A percentile compares a stretch with the other conserved stretches of the same genome.
These are phyloP conservation scores for Ylistrum balloti DNA, from an alignment of 1,140 invertebrate species.

Conservation along the genomic window DNA sequence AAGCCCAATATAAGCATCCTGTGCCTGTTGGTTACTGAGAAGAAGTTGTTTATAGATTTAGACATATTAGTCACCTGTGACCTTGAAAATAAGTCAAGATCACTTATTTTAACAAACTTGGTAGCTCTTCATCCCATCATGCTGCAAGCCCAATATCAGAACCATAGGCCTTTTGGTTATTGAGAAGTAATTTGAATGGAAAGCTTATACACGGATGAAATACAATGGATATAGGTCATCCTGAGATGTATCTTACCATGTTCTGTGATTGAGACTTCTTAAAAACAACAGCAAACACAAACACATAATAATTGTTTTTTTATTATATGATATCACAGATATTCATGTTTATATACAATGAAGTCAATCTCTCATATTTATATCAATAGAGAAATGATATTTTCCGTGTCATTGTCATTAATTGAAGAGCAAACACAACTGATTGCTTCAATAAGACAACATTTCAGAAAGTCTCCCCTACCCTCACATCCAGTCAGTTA, in stretches of 20 bases:
- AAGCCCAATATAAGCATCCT: too few species aligned
- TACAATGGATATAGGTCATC: too few species aligned
- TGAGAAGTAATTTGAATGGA: too few species aligned
- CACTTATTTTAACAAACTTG: conserved; percentile 62
- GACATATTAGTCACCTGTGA: too few species aligned
- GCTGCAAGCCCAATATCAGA: not conserved
- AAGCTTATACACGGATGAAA: too few species aligned
- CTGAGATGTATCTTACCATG: too few species aligned
- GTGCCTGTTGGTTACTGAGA: too few species aligned
- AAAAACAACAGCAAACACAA: not conserved
- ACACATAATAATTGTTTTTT: not conserved
- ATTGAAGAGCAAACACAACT: not conserved
- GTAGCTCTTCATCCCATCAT: not conserved
- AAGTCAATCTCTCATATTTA: not conserved
- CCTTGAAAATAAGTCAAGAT: not conserved
- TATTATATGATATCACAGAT: conserved; percentile 9
- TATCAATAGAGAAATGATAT: not conserved
- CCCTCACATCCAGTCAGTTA: not conserved
- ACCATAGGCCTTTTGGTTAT: not conserved
- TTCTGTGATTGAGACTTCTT: not conserved
- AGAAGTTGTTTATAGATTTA: too few species aligned
- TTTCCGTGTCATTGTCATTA: not conserved
- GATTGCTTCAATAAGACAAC: not conserved
- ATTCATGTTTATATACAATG: conserved; percentile 36
- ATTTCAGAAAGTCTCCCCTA: not conserved